Conservation (phyloP, 2,113 vertebrate species). For the Heterotis niloticus region DNA sequence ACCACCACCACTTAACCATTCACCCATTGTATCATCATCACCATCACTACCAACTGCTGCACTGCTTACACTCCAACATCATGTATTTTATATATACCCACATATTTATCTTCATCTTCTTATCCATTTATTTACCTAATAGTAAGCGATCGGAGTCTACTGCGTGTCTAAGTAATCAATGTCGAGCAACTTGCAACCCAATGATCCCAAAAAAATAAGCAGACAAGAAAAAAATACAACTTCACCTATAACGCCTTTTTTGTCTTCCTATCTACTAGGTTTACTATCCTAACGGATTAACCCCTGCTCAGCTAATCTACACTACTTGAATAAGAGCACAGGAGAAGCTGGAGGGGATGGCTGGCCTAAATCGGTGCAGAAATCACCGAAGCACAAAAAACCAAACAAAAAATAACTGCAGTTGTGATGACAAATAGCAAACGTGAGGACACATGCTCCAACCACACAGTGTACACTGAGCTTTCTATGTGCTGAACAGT, state of each 20-base stretch:
- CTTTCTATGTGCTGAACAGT: neutral
- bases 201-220: neutral
- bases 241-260: neutral
- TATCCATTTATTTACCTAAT: too few relatives aligned
- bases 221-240: neutral
- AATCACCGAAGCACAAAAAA: constrained; percentile 26
- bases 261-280: neutral
- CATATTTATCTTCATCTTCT: too few relatives aligned
- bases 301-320: constrained; percentile 29
- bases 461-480: too few relatives aligned
- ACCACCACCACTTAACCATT: too few relatives aligned
- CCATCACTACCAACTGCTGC: too few relatives aligned
- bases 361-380: constrained; percentile 37
- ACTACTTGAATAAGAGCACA: constrained; percentile 23
- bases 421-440: neutral
- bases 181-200: neutral
- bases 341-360: constrained; percentile 29
- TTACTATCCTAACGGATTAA: constrained; percentile 27
- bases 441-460: neutral
- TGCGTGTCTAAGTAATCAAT: neutral
- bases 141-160: neutral
- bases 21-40: too few relatives aligned
- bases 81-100: too few relatives aligned
- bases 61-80: too few relatives aligned
- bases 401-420: constrained; percentile 19